Evolutionary conservation across 1,140 invertebrate genomes (phyloP).

Genomic region (Gyrodactylus salaris): DNA sequence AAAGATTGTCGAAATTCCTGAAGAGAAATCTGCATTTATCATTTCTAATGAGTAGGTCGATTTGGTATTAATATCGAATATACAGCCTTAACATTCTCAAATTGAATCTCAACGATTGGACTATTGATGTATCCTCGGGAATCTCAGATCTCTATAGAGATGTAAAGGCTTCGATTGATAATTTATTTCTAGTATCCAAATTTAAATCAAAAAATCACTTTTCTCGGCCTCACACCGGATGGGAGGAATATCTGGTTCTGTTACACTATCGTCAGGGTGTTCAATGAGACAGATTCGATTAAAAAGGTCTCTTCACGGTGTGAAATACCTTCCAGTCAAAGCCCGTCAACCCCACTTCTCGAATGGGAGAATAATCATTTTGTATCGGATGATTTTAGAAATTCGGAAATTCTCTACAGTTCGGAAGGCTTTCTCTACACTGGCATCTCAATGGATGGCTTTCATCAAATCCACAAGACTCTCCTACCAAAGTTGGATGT

Average conservation of each 20-base stretch:
- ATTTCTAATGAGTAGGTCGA: not conserved
- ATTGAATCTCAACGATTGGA: not conserved
- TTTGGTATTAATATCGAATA: not conserved
- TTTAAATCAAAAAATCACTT: not conserved
- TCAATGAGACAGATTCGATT: not conserved
- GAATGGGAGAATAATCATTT: not conserved
- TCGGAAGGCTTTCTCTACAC: not conserved
- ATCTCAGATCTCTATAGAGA: not conserved
- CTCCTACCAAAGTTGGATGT: not conserved
- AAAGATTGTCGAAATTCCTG: not conserved
- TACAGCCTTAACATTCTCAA: not conserved
- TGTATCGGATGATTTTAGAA: not conserved
- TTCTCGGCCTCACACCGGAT: not conserved
- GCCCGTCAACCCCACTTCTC: not conserved
- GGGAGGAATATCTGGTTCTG: not conserved
- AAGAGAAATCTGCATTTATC: not conserved
- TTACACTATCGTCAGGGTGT: not conserved
- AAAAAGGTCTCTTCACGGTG: not conserved
- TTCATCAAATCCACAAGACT: not conserved
- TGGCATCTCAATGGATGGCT: not conserved
- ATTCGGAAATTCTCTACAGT: not conserved
- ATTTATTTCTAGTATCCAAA: not conserved
- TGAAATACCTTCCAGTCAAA: not conserved
- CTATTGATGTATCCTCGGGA: not conserved
- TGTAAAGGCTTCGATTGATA: not conserved